A percentile compares a stretch with the other conserved stretches of the same genome.
Evolutionary conservation across 2,888 invertebrate genomes (phyloP).

Genomic region (Leucoptera coffeella): DNA sequence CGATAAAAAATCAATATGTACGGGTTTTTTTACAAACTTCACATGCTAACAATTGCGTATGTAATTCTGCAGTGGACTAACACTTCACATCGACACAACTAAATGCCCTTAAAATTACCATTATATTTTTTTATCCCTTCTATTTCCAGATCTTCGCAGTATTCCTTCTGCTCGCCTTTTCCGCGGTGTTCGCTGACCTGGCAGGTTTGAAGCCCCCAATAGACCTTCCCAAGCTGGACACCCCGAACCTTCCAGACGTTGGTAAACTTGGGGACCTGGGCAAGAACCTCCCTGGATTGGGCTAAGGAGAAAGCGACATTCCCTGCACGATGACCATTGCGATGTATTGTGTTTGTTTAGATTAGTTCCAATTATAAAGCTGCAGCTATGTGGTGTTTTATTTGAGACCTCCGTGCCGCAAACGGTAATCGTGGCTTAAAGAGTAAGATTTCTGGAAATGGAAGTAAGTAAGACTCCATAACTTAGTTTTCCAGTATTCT

Average conservation of each 20-base stretch:
- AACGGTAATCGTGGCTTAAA: not conserved
- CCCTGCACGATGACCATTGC: no score
- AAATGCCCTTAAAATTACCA: no score
- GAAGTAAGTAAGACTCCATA: no score
- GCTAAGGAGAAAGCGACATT: not conserved
- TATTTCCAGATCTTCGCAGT: conserved; percentile 9
- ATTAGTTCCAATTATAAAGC: no score
- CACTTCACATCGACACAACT: no score
- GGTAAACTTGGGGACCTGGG: conserved; percentile 11
- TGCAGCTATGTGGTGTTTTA: conserved; percentile 3
- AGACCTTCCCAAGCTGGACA: conserved; percentile 10
- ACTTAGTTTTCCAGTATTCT: no score
- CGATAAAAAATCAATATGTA: no score
- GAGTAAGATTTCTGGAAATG: not conserved
- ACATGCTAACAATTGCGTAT: no score
- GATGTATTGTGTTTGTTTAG: no score
- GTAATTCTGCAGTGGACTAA: no score
- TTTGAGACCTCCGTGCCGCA: not conserved
- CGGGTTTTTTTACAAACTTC: no score
- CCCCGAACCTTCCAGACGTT: conserved; percentile 7
- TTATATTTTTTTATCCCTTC: no score
- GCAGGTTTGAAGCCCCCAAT: conserved; percentile 12
- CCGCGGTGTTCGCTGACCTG: conserved; percentile 12
- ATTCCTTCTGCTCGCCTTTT: conserved; percentile 17
- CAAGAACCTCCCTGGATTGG: conserved; percentile 10